Evolutionary conservation across 1,140 invertebrate species (phyloP).

Genomic region (Aradophagus sp.): DNA sequence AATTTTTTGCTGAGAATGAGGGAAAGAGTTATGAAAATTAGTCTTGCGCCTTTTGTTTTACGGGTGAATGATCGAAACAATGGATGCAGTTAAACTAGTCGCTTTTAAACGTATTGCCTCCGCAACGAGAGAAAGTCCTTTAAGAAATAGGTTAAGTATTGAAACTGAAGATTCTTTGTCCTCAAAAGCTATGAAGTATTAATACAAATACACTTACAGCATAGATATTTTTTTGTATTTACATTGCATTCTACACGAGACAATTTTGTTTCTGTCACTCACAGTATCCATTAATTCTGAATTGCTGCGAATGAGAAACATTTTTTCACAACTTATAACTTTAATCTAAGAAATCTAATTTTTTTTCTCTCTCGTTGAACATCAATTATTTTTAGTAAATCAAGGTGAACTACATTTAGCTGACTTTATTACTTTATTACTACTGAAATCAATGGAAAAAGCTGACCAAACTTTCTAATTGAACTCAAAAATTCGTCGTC

Average conservation of each 20-base stretch:
- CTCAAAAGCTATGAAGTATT: slow-evolving; percentile 57
- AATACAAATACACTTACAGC: slow-evolving; percentile 20
- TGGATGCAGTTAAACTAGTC: slow-evolving; percentile 46
- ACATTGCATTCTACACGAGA: too few species aligned
- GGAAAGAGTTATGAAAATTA: slow-evolving; percentile 60
- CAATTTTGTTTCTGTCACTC: too few species aligned
- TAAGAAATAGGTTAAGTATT: slow-evolving; percentile 64
- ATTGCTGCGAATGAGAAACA: too few species aligned
- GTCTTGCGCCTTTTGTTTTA: slow-evolving; percentile 59
- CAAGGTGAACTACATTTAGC: neutral
- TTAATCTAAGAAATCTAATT: neutral
- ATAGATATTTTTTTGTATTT: neutral
- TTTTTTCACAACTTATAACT: neutral
- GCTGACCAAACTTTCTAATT: slow-evolving; percentile 30
- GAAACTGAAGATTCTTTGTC: slow-evolving; percentile 59
- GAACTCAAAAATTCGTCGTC: slow-evolving; percentile 28
- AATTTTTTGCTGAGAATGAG: slow-evolving; percentile 34
- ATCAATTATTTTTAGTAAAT: neutral
- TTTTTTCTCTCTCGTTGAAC: neutral
- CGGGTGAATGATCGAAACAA: slow-evolving; percentile 63
- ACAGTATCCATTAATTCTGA: neutral
- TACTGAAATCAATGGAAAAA: slow-evolving; percentile 16
- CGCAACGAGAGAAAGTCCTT: slow-evolving; percentile 58
- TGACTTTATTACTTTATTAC: slow-evolving; percentile 27
- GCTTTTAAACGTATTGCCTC: slow-evolving; percentile 43